Evolutionary conservation across 1,140 invertebrate species (phyloP).

Genomic region (Drosophila repleta): DNA sequence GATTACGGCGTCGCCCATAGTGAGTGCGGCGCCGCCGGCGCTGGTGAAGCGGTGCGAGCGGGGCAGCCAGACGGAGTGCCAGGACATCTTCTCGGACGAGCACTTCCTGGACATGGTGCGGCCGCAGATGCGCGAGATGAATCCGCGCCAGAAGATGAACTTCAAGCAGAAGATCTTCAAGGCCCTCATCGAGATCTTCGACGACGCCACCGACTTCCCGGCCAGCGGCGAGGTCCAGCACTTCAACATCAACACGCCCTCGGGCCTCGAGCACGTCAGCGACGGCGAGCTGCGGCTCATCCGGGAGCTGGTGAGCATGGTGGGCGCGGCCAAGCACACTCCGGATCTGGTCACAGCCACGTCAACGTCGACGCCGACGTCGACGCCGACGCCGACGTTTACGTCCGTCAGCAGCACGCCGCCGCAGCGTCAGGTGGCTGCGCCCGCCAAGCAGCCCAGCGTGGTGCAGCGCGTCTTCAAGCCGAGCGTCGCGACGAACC

Average conservation of each 20-base stretch:
- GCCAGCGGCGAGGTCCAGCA: slow-evolving; percentile 58
- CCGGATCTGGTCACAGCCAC: no score
- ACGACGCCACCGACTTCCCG: slow-evolving; percentile 70
- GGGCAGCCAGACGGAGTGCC: slow-evolving; percentile 33
- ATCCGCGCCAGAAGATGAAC: slow-evolving; percentile 64
- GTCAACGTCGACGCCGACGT: no score
- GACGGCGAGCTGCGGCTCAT: slow-evolving; percentile 52
- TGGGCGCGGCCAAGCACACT: slow-evolving; percentile 48
- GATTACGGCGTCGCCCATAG: slow-evolving; percentile 19
- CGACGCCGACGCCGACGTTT: no score
- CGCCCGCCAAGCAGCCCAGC: background rate
- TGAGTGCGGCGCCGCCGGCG: slow-evolving; percentile 2
- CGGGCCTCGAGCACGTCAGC: slow-evolving; percentile 52
- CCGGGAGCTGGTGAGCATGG: slow-evolving; percentile 56
- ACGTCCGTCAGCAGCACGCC: no score
- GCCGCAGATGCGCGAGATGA: slow-evolving; percentile 69
- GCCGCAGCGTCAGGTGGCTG: background rate
- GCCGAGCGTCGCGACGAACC: background rate
- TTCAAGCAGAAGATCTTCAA: slow-evolving; percentile 69
- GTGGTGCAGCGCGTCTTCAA: slow-evolving; percentile 27
- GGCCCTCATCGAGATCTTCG: slow-evolving; percentile 72
- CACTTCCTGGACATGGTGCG: slow-evolving; percentile 63
- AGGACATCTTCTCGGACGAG: slow-evolving; percentile 50
- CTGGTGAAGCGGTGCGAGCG: slow-evolving; percentile 34
- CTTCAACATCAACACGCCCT: slow-evolving; percentile 70